Evolutionary conservation across 2,797 vertebrate genomes (phyloP), one percentile per base, ranked within the genome.

Genomic region (Poeciliopsis presidionis): DNA sequence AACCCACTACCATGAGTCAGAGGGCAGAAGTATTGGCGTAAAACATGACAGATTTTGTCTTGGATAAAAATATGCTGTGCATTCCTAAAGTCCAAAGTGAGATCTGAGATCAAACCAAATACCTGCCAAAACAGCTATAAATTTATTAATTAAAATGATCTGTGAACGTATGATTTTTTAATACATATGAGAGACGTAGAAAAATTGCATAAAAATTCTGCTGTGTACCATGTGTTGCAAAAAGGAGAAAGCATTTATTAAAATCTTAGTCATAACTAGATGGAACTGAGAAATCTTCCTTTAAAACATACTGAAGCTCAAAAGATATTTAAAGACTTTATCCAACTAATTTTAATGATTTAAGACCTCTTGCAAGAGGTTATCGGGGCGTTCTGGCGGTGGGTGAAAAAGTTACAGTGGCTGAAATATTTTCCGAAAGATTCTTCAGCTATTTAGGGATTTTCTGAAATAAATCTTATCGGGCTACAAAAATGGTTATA

Each of bases 1-100:
- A 76, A 69, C 57, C 45, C 81, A 79, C 77, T 81, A 82, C 89
- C 75, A 76, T 76, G 71, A 88, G 75, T 85, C 81, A 83, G 86
- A 85, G 84, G 81, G 81, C 82, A 79, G 77, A 41, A 73, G 43
- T 83, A 81, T 87, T 79, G 74, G 77, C 72, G 78, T 59, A 81
- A 75, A 47, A 71, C 51, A 69, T 80, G 79, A 84, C 75, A 75
- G 80, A 80, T 79, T 57, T 75, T 59, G 67, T 75, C 45, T 72
- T 63, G 57, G 53, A 74, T 49, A 76, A 79, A 65, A 73, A 43
- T 28, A 20, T 73, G 49, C 57, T 59, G 6, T 11, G 25, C 30
- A 72, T 51, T 74, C 47, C 41, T 78, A 28, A 70, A 30, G 45
- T 45, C 25, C 61, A 49, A 47, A 47, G 14, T 75, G 25, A 55